phyloP scores from a whole-genome alignment of 2,888 invertebrate genomes.

The Drosophila pseudotakahashii region DNA sequence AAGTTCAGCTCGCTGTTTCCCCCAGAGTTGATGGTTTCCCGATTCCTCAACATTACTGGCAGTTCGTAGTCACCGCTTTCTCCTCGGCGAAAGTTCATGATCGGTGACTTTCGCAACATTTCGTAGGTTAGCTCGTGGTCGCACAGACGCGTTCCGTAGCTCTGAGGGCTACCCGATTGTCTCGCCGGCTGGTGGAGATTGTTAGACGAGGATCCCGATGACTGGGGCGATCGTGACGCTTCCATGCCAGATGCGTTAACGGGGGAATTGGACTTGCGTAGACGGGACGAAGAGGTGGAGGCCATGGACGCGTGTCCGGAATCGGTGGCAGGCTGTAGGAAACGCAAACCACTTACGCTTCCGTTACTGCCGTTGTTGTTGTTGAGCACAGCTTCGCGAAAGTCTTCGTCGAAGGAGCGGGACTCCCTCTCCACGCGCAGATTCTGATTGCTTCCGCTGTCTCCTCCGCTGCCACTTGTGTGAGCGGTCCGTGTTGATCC shows the following conservation, averaged over 20 bases:
- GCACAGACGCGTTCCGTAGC: slow-evolving; percentile 83
- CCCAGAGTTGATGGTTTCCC: slow-evolving; percentile 82
- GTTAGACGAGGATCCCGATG: slow-evolving; percentile 80
- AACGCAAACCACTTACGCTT: slow-evolving; percentile 63
- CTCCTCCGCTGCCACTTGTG: slow-evolving; percentile 53
- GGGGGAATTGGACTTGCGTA: slow-evolving; percentile 78
- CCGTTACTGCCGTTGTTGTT: slow-evolving; percentile 67
- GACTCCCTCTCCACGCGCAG: slow-evolving; percentile 83
- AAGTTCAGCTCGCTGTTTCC: slow-evolving; percentile 83
- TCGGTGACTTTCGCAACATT: slow-evolving; percentile 81
- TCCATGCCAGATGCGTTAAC: slow-evolving; percentile 52
- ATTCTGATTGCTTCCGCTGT: slow-evolving; percentile 75
- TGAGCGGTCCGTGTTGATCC: slow-evolving; percentile 31
- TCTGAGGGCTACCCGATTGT: slow-evolving; percentile 82
- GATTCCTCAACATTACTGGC: slow-evolving; percentile 74
- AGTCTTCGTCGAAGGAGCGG: slow-evolving; percentile 84
- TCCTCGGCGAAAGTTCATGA: slow-evolving; percentile 83
- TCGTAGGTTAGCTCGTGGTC: slow-evolving; percentile 84
- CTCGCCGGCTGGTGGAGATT: slow-evolving; percentile 72
- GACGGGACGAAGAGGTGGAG: slow-evolving; percentile 41
- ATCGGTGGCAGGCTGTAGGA: slow-evolving; percentile 62
- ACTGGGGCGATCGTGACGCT: slow-evolving; percentile 80
- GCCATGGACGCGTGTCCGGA: slow-evolving; percentile 7
- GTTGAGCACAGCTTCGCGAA: slow-evolving; percentile 76
- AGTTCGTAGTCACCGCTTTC: slow-evolving; percentile 82